These are phyloP conservation scores for Drosophila persimilis DNA, from an alignment of 1,140 invertebrate species.

Conservation along the genomic window DNA sequence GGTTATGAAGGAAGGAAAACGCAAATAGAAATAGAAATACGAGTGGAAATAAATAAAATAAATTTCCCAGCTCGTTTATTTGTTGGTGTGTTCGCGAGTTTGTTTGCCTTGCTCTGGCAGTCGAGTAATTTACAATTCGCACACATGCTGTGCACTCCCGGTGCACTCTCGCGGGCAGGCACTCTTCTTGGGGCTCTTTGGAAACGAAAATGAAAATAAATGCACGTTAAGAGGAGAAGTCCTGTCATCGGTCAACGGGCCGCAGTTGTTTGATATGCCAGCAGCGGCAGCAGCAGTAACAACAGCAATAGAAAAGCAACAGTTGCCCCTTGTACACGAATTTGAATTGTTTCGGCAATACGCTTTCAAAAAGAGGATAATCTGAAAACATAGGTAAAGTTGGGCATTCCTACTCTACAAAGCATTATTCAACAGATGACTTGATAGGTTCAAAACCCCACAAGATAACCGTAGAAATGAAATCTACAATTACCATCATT, in stretches of 20 bases:
- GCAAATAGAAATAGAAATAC: conserved; percentile 70
- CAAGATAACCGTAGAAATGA: too few species aligned
- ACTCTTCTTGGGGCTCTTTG: conserved; percentile 42
- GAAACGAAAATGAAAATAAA: conserved; percentile 77
- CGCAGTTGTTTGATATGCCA: conserved; percentile 75
- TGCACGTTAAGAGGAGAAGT: conserved; percentile 65
- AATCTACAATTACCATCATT: too few species aligned
- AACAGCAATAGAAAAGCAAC: conserved; percentile 38
- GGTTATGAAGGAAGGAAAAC: conserved; percentile 63
- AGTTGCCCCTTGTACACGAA: conserved; percentile 53
- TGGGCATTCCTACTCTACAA: too few species aligned
- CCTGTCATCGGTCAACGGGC: conserved; percentile 74
- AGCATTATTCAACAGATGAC: too few species aligned
- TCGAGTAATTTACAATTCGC: conserved; percentile 75
- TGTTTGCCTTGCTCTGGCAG: conserved; percentile 59
- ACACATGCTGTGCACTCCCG: conserved; percentile 67
- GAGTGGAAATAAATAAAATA: conserved; percentile 51
- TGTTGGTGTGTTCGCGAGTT: conserved; percentile 30
- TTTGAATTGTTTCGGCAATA: conserved; percentile 21
- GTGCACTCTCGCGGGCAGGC: neutral
- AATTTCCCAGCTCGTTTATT: conserved; percentile 71
- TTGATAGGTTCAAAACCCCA: too few species aligned
- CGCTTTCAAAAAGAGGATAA: neutral
- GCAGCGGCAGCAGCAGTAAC: conserved; percentile 12
- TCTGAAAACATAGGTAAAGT: too few species aligned